Percentiles rank a stretch among this genome's conserved stretches.
These are phyloP conservation scores for Acarapis woodi DNA, from an alignment of 1,140 invertebrate genomes.

Conservation along the genomic window DNA sequence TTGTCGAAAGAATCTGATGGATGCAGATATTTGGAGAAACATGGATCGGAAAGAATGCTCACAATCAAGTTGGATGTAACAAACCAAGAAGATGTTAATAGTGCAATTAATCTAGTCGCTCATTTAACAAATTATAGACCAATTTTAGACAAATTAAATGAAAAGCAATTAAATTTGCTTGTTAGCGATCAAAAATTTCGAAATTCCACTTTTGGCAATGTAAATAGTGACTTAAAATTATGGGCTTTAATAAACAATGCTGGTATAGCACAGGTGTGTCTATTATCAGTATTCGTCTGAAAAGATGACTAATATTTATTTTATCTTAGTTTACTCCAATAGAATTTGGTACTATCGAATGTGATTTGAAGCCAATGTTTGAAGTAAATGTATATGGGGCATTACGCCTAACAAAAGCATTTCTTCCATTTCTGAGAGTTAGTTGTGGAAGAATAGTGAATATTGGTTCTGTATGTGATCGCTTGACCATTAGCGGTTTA, in stretches of 20 bases:
- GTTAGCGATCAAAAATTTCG: too few species aligned
- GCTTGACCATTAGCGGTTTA: conserved; percentile 14
- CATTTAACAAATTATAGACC: too few species aligned
- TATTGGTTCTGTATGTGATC: conserved; percentile 21
- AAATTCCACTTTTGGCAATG: too few species aligned
- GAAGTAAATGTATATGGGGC: conserved; percentile 35
- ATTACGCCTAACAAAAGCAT: conserved; percentile 24
- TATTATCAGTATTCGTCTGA: conserved; percentile 20
- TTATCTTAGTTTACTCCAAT: background rate
- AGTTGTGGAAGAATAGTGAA: conserved; percentile 24
- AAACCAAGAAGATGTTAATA: conserved; percentile 10
- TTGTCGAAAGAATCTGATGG: conserved; percentile 15
- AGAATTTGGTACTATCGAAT: conserved; percentile 21
- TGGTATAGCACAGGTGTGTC: conserved; percentile 26
- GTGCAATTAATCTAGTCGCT: background rate
- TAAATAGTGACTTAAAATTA: conserved; percentile 16
- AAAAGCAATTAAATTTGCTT: background rate
- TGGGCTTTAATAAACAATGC: conserved; percentile 71
- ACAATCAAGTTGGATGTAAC: conserved; percentile 20
- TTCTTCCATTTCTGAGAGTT: conserved; percentile 37
- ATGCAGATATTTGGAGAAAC: conserved; percentile 7
- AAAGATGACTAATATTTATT: conserved; percentile 16
- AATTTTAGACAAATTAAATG: too few species aligned
- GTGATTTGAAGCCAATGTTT: conserved; percentile 17
- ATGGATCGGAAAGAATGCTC: conserved; percentile 4